A percentile compares a stretch with the other conserved stretches of the same genome.
Evolutionary conservation across 2,888 invertebrate species (phyloP).

Genomic region (Drosophila bunnanda): DNA sequence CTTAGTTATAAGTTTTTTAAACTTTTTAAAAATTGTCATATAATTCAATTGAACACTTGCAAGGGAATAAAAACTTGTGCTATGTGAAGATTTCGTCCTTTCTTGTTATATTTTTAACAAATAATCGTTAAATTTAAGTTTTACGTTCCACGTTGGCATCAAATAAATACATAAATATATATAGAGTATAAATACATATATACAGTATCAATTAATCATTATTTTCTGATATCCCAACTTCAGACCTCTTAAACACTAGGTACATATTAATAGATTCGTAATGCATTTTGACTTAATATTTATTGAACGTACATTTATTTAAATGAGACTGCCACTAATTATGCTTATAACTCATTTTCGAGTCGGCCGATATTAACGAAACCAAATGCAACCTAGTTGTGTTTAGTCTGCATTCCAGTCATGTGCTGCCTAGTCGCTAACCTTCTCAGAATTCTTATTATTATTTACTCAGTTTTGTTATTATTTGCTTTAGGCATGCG

Average conservation of each 20-base stretch:
- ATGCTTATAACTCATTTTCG: background rate
- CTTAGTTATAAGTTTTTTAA: too few species aligned
- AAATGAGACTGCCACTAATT: background rate
- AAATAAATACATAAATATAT: too few species aligned
- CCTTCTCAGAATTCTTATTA: too few species aligned
- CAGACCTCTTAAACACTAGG: background rate
- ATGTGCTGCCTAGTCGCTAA: background rate
- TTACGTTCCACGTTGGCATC: too few species aligned
- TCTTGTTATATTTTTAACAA: too few species aligned
- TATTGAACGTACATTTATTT: background rate
- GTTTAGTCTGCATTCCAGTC: background rate
- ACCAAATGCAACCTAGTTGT: background rate
- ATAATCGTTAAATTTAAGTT: too few species aligned
- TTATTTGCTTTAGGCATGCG: accelerated
- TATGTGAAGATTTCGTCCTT: too few species aligned
- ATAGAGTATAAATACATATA: too few species aligned
- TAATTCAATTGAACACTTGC: too few species aligned
- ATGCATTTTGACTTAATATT: background rate
- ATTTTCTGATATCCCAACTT: background rate
- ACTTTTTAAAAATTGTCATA: too few species aligned
- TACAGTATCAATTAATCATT: background rate
- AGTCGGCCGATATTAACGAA: background rate
- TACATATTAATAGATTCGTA: background rate
- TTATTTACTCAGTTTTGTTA: background rate
- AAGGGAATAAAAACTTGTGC: too few species aligned